A percentile compares a stretch with the other conserved stretches of the same genome.
Conservation (phyloP, 2,113 vertebrate genomes). For the Labrus mixtus region DNA sequence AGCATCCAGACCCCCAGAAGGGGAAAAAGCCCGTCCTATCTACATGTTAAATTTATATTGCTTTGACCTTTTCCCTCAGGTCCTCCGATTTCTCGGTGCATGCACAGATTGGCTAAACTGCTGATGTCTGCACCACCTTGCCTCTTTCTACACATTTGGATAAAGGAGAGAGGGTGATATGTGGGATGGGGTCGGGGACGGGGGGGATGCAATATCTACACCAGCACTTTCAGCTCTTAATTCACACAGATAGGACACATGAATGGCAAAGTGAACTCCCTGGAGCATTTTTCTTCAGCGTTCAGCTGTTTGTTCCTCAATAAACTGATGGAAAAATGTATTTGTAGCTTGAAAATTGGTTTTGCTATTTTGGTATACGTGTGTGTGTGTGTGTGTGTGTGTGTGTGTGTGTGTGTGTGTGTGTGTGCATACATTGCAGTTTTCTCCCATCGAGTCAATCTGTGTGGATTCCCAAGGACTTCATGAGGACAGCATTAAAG, state of each 20-base stretch:
- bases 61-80: slow-evolving; percentile 73
- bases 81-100: slow-evolving; percentile 54
- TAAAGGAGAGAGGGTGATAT: slow-evolving; percentile 31
- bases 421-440: not conserved
- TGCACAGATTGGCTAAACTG: slow-evolving; percentile 65
- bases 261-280: slow-evolving; percentile 55
- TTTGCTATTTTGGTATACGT: slow-evolving; percentile 19
- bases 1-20: slow-evolving; percentile 41
- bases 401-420: not conserved
- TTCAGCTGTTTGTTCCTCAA: slow-evolving; percentile 24
- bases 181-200: not conserved
- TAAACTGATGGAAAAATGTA: slow-evolving; percentile 52
- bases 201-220: slow-evolving; percentile 40
- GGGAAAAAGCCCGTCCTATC: slow-evolving; percentile 51
- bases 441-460: slow-evolving; percentile 10
- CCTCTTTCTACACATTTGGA: slow-evolving; percentile 65
- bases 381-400: not conserved
- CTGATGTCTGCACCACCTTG: slow-evolving; percentile 70
- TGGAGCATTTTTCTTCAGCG: slow-evolving; percentile 33
- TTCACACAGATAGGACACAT: slow-evolving; percentile 58
- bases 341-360: slow-evolving; percentile 35
- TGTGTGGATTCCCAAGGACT: slow-evolving; percentile 46
- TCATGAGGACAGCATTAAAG: slow-evolving; percentile 30
- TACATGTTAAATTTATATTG: slow-evolving; percentile 73
- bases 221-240: slow-evolving; percentile 57